Base-by-base conservation (phyloP, 2,113 vertebrate species). In the Mixornis gularis region DNA sequence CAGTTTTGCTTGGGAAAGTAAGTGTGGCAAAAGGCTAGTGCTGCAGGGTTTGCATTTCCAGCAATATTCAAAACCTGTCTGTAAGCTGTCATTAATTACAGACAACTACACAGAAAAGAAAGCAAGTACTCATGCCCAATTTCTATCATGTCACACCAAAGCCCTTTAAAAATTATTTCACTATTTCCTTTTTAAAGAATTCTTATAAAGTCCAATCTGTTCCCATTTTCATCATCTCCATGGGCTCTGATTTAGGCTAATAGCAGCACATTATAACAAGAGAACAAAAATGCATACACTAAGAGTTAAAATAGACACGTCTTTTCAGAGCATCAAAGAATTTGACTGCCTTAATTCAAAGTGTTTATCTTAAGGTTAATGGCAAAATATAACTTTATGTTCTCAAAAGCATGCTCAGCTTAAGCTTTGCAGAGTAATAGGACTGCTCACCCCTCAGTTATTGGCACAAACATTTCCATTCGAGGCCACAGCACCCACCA, bases 241-340 rank as follows among this genome's bases (percentile, higher is more conserved):
- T 1, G 0, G 14, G 26, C 7, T 66, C 51, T 58, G 17, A 59
- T 49, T 62, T 20, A 70, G 12, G 5, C 4, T 56, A 36, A 52
- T 12, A 15, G 1, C 8, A 1, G 5, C 2, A 29, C 3, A 2
- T 17, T 59, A n/a, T 14, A 44, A 58, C 1, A 66, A 17, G 1
- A 6, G 3, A 51, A 56, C 17, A 64, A 64, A 52, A 90, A 74
- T 2, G 5, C 34, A 32, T 27, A 36, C 6, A 9, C 5, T 19
- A 79, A 62, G 46, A 40, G 32, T 79, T 90, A 92, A 94, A 81
- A 41, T 3, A 43, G 1, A 4, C 5, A 36, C 49, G 26, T 6
- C 29, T 94, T 90, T 40, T 85, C 64, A 90, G 46, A 91, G 3
- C 24, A 59, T n/a, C 64, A 62, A 94, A 92, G 51, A 27, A 89